A percentile compares a stretch with the other conserved stretches of the same genome.
Evolutionary conservation across 2,888 invertebrate genomes (phyloP).

Genomic region (Scaptomyza parva): DNA sequence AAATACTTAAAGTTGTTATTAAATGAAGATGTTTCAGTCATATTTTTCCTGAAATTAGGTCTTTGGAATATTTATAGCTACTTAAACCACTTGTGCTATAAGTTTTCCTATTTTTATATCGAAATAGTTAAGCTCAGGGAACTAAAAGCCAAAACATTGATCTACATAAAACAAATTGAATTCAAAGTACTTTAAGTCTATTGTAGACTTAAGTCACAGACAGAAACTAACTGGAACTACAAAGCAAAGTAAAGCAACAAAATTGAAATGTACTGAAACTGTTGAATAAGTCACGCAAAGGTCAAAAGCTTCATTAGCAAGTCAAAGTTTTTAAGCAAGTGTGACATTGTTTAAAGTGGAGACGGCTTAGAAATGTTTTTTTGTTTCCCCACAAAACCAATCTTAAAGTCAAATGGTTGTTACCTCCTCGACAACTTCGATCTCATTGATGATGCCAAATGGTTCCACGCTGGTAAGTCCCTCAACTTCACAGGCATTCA

Average conservation of each 20-base stretch:
- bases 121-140: background rate
- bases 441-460: constrained; percentile 66
- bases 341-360: constrained; percentile 19
- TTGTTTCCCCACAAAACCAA: background rate
- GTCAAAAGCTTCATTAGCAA: constrained; percentile 52
- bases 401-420: constrained; percentile 31
- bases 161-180: background rate
- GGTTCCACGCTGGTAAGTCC: constrained; percentile 59
- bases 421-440: constrained; percentile 80
- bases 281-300: constrained; percentile 27
- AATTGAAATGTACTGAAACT: background rate
- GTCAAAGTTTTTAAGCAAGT: constrained; percentile 20
- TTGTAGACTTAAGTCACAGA: background rate
- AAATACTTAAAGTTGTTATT: background rate
- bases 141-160: background rate
- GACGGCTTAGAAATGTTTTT: background rate
- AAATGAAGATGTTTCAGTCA: too few relatives aligned
- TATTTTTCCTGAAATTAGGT: too few relatives aligned
- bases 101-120: too few relatives aligned
- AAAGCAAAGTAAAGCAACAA: background rate
- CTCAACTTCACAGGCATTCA: constrained; percentile 68
- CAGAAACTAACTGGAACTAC: constrained; percentile 2
- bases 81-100: too few relatives aligned
- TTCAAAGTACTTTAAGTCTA: background rate
- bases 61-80: too few relatives aligned